Evolutionary conservation across 2,888 invertebrate genomes (phyloP).

Genomic region (Monopis laevigella): DNA sequence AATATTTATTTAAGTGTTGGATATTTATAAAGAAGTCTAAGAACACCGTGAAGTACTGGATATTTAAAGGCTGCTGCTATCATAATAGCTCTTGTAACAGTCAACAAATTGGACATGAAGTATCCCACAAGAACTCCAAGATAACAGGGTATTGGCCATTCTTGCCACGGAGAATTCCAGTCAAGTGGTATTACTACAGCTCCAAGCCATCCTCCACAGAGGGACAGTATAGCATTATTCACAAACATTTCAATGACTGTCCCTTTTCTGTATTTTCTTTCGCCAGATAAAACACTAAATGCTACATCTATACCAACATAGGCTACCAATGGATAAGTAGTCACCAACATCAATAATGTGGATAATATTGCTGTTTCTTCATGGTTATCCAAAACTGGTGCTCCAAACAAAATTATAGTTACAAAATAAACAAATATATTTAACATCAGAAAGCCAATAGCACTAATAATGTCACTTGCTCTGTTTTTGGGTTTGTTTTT

Average conservation of each 20-base stretch:
- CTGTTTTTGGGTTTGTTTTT: constrained; percentile 45
- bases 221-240: constrained; percentile 62
- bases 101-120: constrained; percentile 62
- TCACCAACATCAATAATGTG: constrained; percentile 67
- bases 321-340: constrained; percentile 70
- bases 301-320: constrained; percentile 69
- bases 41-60: constrained; percentile 35
- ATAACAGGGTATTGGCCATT: constrained; percentile 78
- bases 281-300: constrained; percentile 60
- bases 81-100: constrained; percentile 50
- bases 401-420: constrained; percentile 73
- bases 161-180: constrained; percentile 92
- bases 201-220: constrained; percentile 85
- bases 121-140: constrained; percentile 74
- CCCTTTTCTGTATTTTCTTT: constrained; percentile 55
- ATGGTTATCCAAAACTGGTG: constrained; percentile 69
- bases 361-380: constrained; percentile 76
- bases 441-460: constrained; percentile 45
- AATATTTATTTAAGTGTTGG: constrained; percentile 1
- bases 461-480: constrained; percentile 60
- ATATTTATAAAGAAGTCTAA: constrained; percentile 27
- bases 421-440: constrained; percentile 65
- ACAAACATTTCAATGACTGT: constrained; percentile 66
- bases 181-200: constrained; percentile 88
- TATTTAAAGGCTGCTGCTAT: constrained; percentile 44